Conservation (phyloP, 1,140 invertebrate species). For the Drosophila lini region DNA sequence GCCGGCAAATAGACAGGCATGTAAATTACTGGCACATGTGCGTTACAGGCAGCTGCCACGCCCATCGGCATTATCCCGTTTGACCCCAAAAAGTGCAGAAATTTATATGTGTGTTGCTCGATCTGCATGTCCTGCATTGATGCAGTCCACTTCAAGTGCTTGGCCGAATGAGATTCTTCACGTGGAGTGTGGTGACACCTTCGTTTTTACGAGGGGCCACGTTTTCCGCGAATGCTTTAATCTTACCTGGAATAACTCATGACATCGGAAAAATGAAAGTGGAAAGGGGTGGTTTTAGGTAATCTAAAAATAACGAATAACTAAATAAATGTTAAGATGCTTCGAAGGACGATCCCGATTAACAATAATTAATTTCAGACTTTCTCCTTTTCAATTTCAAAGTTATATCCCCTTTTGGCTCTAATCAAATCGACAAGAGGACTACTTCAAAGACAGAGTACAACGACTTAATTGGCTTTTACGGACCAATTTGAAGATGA, state of each 20-base stretch:
- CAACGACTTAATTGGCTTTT: not conserved
- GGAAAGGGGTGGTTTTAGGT: not conserved
- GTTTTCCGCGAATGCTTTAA: conserved; percentile 4
- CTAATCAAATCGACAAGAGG: not conserved
- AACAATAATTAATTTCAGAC: not conserved
- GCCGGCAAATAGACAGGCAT: conserved; percentile 65
- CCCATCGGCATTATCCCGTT: conserved; percentile 48
- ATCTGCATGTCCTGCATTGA: conserved; percentile 34
- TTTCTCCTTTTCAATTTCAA: not conserved
- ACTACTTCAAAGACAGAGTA: not conserved
- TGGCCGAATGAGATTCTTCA: not conserved
- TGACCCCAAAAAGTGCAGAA: conserved; percentile 41
- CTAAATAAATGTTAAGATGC: not conserved
- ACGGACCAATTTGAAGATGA: not conserved
- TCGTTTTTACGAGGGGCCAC: not conserved
- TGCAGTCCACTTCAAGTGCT: conserved; percentile 35
- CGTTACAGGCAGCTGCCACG: conserved; percentile 46
- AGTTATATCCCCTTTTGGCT: not conserved
- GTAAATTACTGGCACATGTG: conserved; percentile 64
- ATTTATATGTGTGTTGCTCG: conserved; percentile 33
- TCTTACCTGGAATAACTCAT: not conserved
- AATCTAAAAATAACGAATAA: not conserved
- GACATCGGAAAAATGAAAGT: not conserved
- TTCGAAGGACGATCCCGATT: not conserved
- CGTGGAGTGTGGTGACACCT: not conserved